Percentiles rank a stretch among this genome's conserved stretches.
Conservation (phyloP, 2,113 vertebrate genomes). For the Hypocryptadius cinnamomeus region DNA sequence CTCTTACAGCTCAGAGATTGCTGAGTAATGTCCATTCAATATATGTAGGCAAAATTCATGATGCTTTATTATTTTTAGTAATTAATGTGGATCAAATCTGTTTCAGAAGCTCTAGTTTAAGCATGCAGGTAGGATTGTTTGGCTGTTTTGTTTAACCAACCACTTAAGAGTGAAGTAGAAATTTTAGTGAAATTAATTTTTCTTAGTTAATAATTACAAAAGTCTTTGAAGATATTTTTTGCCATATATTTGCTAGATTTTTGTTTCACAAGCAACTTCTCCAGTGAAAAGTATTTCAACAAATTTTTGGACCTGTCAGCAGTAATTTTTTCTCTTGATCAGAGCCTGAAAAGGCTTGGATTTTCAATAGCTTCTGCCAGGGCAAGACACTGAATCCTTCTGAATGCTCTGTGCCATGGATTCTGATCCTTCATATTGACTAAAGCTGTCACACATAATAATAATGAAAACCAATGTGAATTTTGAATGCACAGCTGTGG, state of each 20-base stretch:
- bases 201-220: background rate
- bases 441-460: background rate
- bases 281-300: background rate
- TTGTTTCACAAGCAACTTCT: constrained; percentile 17
- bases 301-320: constrained; percentile 22
- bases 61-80: background rate
- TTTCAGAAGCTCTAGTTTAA: constrained; percentile 1
- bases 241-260: constrained; percentile 7
- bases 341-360: background rate
- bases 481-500: background rate
- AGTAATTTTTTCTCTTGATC: background rate
- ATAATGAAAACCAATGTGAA: background rate
- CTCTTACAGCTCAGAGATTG: background rate
- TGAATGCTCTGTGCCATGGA: background rate
- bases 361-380: background rate
- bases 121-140: background rate
- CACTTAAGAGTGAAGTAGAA: constrained; percentile 10
- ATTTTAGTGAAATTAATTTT: constrained; percentile 43
- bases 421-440: background rate
- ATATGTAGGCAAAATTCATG: background rate
- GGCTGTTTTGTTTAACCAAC: background rate
- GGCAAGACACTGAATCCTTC: background rate
- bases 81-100: background rate
- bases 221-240: constrained; percentile 49
- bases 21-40: constrained; percentile 18